A percentile compares a stretch with the other conserved stretches of the same genome.
phyloP scores from a whole-genome alignment of 1,140 invertebrate species.

The Diplogasteroides magnus region DNA sequence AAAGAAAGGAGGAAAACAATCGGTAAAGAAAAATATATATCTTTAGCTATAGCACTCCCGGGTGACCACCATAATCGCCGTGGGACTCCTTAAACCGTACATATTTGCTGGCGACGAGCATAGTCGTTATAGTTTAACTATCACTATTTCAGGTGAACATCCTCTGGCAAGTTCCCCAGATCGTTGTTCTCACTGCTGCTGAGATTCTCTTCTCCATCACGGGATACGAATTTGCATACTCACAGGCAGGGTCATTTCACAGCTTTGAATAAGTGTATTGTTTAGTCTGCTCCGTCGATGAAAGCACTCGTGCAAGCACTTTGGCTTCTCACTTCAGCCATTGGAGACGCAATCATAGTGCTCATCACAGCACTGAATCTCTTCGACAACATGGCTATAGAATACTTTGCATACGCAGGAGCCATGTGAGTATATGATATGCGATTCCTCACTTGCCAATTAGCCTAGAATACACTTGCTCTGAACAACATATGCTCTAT shows the following conservation, averaged over 20 bases:
- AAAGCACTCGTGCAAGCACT: conserved; percentile 72
- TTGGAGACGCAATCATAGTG: conserved; percentile 83
- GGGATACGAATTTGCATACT: conserved; percentile 51
- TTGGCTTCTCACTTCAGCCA: conserved; percentile 80
- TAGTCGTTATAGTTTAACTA: not conserved
- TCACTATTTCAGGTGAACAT: conserved; percentile 29
- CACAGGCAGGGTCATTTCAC: conserved; percentile 46
- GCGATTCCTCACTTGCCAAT: not conserved
- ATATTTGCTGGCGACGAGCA: too few species aligned
- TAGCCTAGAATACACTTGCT: too few species aligned
- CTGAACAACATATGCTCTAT: too few species aligned
- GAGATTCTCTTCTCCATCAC: conserved; percentile 55
- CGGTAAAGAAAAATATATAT: not conserved
- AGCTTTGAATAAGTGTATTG: not conserved
- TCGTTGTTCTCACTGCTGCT: conserved; percentile 48
- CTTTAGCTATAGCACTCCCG: not conserved
- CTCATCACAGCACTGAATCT: conserved; percentile 70
- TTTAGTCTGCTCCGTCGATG: conserved; percentile 58
- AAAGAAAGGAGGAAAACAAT: too few species aligned
- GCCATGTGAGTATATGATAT: not conserved
- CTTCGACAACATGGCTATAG: conserved; percentile 63
- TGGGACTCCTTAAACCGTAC: too few species aligned
- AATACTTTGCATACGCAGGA: conserved; percentile 33
- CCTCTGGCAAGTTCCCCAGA: conserved; percentile 53
- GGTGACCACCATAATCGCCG: too few species aligned